Evolutionary conservation across 1,140 invertebrate genomes (phyloP).

Genomic region (Sycophaga agraensis): DNA sequence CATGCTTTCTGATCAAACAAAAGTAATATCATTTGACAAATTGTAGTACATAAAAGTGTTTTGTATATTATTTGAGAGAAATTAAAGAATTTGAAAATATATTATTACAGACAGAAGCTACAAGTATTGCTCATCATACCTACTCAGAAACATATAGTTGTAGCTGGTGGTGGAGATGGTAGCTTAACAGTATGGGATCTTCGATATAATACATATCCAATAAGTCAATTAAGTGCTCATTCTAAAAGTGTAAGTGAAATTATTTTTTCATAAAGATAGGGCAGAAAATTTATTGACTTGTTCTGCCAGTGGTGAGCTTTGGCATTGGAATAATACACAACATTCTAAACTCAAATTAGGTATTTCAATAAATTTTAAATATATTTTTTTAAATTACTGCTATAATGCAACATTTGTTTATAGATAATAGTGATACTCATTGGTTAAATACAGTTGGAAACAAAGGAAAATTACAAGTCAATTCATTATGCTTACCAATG

Average conservation of each 20-base stretch:
- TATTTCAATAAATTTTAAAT: constrained; percentile 26
- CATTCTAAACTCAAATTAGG: constrained; percentile 50
- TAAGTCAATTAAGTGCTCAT: constrained; percentile 78
- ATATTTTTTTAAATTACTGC: neutral
- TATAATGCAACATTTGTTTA: neutral
- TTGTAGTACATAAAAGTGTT: neutral
- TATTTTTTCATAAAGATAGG: constrained; percentile 79
- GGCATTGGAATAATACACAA: constrained; percentile 75
- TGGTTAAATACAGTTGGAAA: constrained; percentile 69
- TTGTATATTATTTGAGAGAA: neutral
- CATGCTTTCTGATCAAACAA: constrained; percentile 67
- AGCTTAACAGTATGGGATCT: constrained; percentile 87
- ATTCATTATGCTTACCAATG: constrained; percentile 68
- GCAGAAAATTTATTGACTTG: constrained; percentile 82
- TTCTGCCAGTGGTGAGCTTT: constrained; percentile 77
- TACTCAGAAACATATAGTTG: constrained; percentile 79
- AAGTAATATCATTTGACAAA: constrained; percentile 37
- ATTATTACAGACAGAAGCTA: constrained; percentile 62
- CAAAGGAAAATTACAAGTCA: constrained; percentile 72
- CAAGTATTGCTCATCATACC: constrained; percentile 78
- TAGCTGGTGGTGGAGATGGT: constrained; percentile 80
- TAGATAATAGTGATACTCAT: constrained; percentile 57
- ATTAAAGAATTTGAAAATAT: neutral
- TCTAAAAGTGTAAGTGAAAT: constrained; percentile 73
- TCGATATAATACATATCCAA: constrained; percentile 76